These are phyloP conservation scores for Poicephalus meyeri DNA, from an alignment of 2,113 vertebrate genomes.

Conservation along the genomic window DNA sequence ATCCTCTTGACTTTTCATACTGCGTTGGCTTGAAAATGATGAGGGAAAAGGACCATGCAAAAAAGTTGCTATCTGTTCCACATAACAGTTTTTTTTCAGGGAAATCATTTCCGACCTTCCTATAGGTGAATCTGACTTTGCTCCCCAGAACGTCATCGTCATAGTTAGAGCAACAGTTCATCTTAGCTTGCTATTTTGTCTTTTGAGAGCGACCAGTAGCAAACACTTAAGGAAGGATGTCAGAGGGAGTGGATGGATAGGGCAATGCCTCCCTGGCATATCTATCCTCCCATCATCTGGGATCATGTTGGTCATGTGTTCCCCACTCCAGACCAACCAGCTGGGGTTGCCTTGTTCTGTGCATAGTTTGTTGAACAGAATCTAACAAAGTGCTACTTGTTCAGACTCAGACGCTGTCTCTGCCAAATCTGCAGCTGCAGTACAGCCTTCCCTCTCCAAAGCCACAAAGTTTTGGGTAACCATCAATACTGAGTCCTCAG, in stretches of 20 bases:
- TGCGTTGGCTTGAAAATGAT: background rate
- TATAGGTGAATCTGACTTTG: background rate
- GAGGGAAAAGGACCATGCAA: background rate
- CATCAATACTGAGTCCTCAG: background rate
- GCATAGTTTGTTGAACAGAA: background rate
- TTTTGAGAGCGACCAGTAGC: background rate
- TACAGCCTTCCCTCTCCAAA: background rate
- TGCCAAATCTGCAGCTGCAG: background rate
- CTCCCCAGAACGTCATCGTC: background rate
- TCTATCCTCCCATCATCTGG: background rate
- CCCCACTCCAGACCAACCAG: background rate
- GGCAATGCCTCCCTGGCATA: background rate
- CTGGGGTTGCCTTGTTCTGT: background rate
- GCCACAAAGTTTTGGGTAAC: slow-evolving; percentile 8
- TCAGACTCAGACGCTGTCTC: background rate
- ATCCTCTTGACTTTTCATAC: background rate
- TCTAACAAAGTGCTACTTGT: background rate
- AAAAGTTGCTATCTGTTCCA: background rate
- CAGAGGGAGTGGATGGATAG: background rate
- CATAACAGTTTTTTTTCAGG: background rate
- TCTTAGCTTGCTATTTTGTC: background rate
- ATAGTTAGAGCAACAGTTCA: background rate
- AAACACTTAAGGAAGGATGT: background rate
- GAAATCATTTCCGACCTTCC: background rate
- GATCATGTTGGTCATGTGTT: background rate